Base-by-base conservation (phyloP, 2,113 vertebrate genomes). In the Perca flavescens region DNA sequence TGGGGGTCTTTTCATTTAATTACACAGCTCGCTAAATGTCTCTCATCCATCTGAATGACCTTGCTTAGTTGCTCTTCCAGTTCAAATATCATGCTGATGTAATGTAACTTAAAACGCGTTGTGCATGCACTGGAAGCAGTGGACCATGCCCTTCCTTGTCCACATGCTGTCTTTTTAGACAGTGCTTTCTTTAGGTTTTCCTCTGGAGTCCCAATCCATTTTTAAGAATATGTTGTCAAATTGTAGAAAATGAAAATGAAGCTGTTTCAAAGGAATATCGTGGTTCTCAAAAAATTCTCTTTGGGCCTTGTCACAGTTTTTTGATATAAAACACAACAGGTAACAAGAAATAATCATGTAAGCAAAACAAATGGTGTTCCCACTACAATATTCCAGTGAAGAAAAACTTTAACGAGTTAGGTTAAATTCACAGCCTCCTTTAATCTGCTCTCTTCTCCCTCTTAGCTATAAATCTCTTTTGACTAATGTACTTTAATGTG, bases 31-130 rank as follows among this genome's bases (percentile, higher is more conserved):
- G 21, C 79, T 89, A 91, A 93, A 93, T 91, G 86, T 90, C 80
- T 74, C 84, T 81, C 90, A 88, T 94, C 85, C 79, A 83, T 90
- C 88, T 74, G 46, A 88, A 62, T 85, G 91, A 92, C 92, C 93
- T 93, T 91, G 83, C 58, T 76, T 25, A 10, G 74, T 74, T 67
- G 79, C 60, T 90, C 78, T 78, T 75, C 62, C 80, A 79, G 80
- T 84, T 92, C 79, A 86, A 80, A 86, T 80, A 82, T 69, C 80
- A 74, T 60, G 66, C 64, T 85, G 84, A 90, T 85, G 74, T 80
- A 76, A 77, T 80, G 72, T 84, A 72, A 86, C 78, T 83, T 69
- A 81, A 78, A 82, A 86, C 81, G 47, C 22, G 22, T 7, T 66
- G 13, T 71, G 53, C 43, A 49, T 46, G 70, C 60, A 36, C 22